Evolutionary conservation across 2,113 vertebrate species (phyloP), one percentile per base, ranked within the genome.

Genomic region (Amblyornis subalaris): DNA sequence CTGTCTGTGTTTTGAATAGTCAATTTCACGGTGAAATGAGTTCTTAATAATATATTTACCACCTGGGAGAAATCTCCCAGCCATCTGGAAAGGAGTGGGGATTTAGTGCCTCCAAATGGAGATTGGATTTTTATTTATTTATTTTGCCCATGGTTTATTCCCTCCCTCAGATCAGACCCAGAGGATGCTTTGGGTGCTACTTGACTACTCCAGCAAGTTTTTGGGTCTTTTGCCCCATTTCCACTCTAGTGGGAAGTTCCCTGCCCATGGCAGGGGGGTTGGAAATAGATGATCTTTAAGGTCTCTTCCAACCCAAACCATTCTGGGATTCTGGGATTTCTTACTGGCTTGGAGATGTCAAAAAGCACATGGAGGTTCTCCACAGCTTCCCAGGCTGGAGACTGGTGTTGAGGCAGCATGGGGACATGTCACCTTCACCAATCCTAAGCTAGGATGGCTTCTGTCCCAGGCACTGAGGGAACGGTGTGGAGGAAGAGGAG

Each of bases 31-130:
- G 98, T 98, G 97, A 98, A 98, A 98, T 98, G 98, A 98, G 97
- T 98, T 98, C 98, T 98, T 98, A 98, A 98, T 98, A 98, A 98
- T 98, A 98, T 98, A 98, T 98, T 98, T 98, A 98, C 98, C 98
- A 98, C 98, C 98, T 98, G 98, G 97, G 98, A 98, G 97, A 98
- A 98, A 98, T 98, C 98, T 98, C 97, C 97, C 96, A 98, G 97
- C 98, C 98, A 98, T 98, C 98, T 98, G 98, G 98, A 98, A 98
- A 98, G 96, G 95, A 97, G 93, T 92, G 92, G 96, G 97, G 96
- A 98, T 98, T 98, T 97, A 98, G 97, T 97, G 95, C 97, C 96
- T 98, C 97, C 96, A 96, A 98, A 98, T 92, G 93, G 97, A 98
- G 97, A 98, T 97, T 97, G 97, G 69, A 89, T 97, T 97, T 92